Evolutionary conservation across 2,797 vertebrate genomes (phyloP), one percentile per base, ranked within the genome.

Genomic region (Hoplostethus mediterraneus): DNA sequence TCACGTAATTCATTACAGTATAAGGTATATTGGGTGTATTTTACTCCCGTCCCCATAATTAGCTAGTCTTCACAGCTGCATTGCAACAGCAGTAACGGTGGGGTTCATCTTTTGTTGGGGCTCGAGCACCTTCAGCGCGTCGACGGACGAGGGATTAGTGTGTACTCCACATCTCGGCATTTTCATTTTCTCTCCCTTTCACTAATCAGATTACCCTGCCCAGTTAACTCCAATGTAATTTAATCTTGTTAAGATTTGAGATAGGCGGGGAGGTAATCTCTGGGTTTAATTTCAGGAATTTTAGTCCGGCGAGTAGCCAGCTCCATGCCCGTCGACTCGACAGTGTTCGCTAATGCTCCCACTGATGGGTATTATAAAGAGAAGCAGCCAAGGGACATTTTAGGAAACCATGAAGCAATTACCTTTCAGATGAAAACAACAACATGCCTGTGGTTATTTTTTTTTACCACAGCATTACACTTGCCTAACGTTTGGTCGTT

Each of bases 121-220:
- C 28, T 28, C 28, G 28, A 69, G 73, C 85, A 57, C 72, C 80
- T 81, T 75, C 49, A 54, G 10, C 56, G 0, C 48, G 45, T 53
- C 61, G 63, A 62, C 63, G 53, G 69, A 65, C 25, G n/a, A 17
- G 10, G 68, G 79, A 82, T 84, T 78, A 83, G 5, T 28, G 31
- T 0, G 44, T 56, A 8, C 61, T 74, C 67, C 55, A 55, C 73
- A 76, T 63, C 70, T 85, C 81, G 47, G 51, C 49, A 63, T 83
- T 88, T 87, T 88, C 56, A 71, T 84, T 87, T 87, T 88, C 84
- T 84, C 72, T 73, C 58, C 53, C 33, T 53, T 69, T 54, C 73
- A 10, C 72, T 89, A 87, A 91, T 87, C 85, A 84, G 87, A 87
- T 89, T 83, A 85, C 17, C 17, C 10, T 16, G 57, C 52, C 38